phyloP scores from a whole-genome alignment of 2,888 invertebrate genomes.

The Microchrysa polita region DNA sequence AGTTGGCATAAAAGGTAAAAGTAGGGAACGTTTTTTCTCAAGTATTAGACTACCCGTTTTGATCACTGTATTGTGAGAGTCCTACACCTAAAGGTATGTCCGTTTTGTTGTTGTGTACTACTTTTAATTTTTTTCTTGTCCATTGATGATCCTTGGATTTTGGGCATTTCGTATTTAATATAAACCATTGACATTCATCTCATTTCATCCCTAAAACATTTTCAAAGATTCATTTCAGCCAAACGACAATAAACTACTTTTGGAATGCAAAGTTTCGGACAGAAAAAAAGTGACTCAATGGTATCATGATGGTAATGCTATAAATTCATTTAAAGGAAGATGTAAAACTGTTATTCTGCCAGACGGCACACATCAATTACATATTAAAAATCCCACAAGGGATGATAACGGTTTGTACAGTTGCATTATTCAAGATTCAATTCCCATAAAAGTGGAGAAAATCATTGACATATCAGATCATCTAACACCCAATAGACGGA shows the following conservation, averaged over 20 bases:
- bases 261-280: slow-evolving; percentile 81
- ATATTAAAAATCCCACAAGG: slow-evolving; percentile 71
- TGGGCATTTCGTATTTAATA: background rate
- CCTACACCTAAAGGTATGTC: background rate
- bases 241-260: slow-evolving; percentile 74
- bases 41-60: slow-evolving; percentile 25
- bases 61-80: too few species aligned
- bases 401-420: slow-evolving; percentile 79
- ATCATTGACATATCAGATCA: slow-evolving; percentile 60
- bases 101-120: slow-evolving; percentile 45
- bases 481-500: slow-evolving; percentile 49
- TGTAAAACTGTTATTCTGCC: slow-evolving; percentile 69
- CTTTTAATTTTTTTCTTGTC: slow-evolving; percentile 21
- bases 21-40: slow-evolving; percentile 62
- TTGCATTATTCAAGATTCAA: slow-evolving; percentile 79
- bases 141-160: background rate
- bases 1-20: slow-evolving; percentile 75
- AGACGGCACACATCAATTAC: slow-evolving; percentile 75
- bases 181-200: background rate
- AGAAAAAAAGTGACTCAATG: slow-evolving; percentile 80
- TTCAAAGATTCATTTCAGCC: slow-evolving; percentile 73
- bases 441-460: slow-evolving; percentile 64
- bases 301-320: slow-evolving; percentile 73
- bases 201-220: slow-evolving; percentile 34
- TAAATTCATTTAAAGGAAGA: slow-evolving; percentile 66